A percentile compares a stretch with the other conserved stretches of the same genome.
These are phyloP conservation scores for Zoanthus gigantus DNA, from an alignment of 92 coral and sea anemone genomes.

Conservation along the genomic window DNA sequence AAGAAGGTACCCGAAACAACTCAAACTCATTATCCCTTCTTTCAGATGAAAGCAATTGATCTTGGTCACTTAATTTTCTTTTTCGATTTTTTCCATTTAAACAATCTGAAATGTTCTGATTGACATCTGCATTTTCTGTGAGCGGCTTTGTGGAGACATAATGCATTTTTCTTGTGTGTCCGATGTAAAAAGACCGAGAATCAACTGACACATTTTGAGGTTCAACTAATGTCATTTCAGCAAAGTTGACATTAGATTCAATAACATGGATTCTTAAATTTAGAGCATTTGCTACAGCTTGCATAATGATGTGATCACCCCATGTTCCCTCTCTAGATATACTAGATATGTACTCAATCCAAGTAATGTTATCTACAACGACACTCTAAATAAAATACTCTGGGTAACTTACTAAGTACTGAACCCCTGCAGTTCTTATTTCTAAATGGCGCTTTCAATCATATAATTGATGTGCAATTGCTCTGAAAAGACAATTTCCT, in stretches of 20 bases:
- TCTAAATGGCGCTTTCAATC: slow-evolving; percentile 1
- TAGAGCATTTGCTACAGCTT: not conserved
- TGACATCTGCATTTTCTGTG: not conserved
- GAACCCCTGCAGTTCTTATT: slow-evolving; percentile 19
- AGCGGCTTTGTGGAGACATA: slow-evolving; percentile 5
- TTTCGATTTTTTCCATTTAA: not conserved
- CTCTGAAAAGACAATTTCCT: slow-evolving; percentile 11
- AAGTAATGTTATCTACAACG: slow-evolving; percentile 7
- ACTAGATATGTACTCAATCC: not conserved
- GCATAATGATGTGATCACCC: slow-evolving; percentile 6
- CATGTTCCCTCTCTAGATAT: slow-evolving; percentile 25
- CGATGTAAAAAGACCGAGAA: not conserved
- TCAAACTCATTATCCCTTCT: too few relatives aligned
- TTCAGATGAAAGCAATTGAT: too few relatives aligned
- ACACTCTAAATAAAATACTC: slow-evolving; percentile 9
- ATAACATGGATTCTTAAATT: not conserved
- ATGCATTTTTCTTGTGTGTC: not conserved
- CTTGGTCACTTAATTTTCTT: not conserved
- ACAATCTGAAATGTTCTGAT: not conserved
- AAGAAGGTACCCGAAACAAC: not conserved
- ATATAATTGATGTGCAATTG: slow-evolving; percentile 6
- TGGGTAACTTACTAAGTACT: slow-evolving; percentile 5
- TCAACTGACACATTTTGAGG: not conserved
- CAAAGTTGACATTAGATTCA: not conserved
- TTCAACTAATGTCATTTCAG: slow-evolving; percentile 1